Percentiles rank a stretch among this genome's conserved stretches.
Conservation (phyloP, 2,113 vertebrate genomes). For the Neofelis nebulosa region DNA sequence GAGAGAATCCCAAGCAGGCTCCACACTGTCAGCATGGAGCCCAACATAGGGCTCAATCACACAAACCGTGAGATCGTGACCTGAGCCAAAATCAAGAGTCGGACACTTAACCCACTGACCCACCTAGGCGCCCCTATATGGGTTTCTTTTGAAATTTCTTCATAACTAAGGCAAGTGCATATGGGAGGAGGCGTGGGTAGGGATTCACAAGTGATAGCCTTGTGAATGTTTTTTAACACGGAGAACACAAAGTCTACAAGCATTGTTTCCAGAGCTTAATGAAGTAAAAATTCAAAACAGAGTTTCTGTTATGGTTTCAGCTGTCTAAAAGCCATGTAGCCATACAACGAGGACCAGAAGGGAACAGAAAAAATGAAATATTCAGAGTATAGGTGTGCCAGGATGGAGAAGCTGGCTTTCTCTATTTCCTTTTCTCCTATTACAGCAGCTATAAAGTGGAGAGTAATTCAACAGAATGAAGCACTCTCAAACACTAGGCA, state of each 20-base stretch:
- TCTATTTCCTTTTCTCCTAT: not conserved
- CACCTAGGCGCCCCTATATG: too few relatives aligned
- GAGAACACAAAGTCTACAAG: not conserved
- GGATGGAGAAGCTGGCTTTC: not conserved
- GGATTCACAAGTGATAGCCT: not conserved
- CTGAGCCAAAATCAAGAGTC: too few relatives aligned
- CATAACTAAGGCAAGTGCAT: not conserved
- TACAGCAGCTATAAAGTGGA: not conserved
- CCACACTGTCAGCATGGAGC: too few relatives aligned
- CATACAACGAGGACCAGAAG: not conserved
- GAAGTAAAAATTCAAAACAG: not conserved
- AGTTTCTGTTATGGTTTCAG: not conserved
- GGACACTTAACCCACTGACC: too few relatives aligned
- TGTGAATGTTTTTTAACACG: not conserved
- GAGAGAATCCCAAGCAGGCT: too few relatives aligned
- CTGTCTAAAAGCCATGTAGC: not conserved
- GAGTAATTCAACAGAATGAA: slow-evolving; percentile 3
- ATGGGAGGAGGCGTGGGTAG: not conserved
- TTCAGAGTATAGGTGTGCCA: not conserved
- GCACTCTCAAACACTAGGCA: not conserved
- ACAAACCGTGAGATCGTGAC: too few relatives aligned
- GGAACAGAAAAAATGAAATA: slow-evolving; percentile 17
- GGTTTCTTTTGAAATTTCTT: not conserved
- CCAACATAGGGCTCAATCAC: too few relatives aligned
- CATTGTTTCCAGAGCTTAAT: not conserved